Base-by-base conservation (phyloP, 2,888 invertebrate species). In the Apamea anceps region DNA sequence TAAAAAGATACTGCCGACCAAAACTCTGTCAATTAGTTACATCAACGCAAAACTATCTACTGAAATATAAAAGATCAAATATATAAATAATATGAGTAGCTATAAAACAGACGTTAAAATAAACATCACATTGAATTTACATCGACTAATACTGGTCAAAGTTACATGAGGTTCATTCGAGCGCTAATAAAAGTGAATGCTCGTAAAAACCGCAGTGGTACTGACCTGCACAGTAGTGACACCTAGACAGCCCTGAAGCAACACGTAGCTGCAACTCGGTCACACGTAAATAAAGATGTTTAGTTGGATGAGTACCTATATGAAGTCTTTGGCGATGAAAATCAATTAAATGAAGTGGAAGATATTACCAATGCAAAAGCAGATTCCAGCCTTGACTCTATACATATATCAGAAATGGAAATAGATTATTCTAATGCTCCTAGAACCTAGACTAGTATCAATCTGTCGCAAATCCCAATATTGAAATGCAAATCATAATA, bases 401-500 rank as follows among this genome's bases (percentile, higher is more conserved):
- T 42, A 10, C 10, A 42, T 66, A 12, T 51, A 12, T 8, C 60
- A 60, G 25, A 54, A 48, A 67, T 72, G 6, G 37, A 48, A 72
- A 57, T 72, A 72, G 28, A 67, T 54, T 67, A 72, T 79, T 72
- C 81, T 51, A 82, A 80, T 73, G 18, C 32, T 63, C 48, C 21
- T 48, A 21, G 28, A 62, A 72, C 51, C 51, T 67, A 77, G 68
- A 45, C 60, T 45, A 15, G 13, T 84, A 72, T 65, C 60, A 70
- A 76, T 70, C 54, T 62, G 51, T 66, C 48, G 5, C 28, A 57
- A 72, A 48, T 8, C 37, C 37, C n/a, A 66, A 60, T 62, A 86
- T 74, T 86, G 71, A 82, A 82, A 82, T 86, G 86, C 63, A 82
- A 84, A 84, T 83, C 25, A 45, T 71, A 66, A 62, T 81, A 48